Conservation (phyloP, 2,888 invertebrate genomes). For the Pterostichus madidus region DNA sequence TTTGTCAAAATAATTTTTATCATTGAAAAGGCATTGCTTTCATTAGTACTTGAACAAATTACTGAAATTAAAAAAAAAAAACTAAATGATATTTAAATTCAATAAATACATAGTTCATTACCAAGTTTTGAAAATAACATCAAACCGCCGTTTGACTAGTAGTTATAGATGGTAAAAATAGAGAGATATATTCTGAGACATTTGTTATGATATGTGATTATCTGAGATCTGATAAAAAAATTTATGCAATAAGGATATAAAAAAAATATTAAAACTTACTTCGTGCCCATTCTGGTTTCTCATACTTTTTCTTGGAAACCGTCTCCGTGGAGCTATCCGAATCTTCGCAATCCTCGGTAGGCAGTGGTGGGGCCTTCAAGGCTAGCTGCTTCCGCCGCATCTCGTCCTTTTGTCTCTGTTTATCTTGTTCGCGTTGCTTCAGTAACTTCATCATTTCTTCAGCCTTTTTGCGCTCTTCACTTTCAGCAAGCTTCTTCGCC, state of each 20-base stretch:
- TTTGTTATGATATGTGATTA: too few relatives aligned
- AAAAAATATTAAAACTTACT: constrained; percentile 72
- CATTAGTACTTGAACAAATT: too few relatives aligned
- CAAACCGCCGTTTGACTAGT: too few relatives aligned
- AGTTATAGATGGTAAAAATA: too few relatives aligned
- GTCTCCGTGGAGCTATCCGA: constrained; percentile 77
- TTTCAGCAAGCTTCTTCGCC: constrained; percentile 77
- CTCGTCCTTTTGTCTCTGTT: constrained; percentile 70
- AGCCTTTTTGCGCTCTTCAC: constrained; percentile 73
- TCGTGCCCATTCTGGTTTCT: constrained; percentile 77
- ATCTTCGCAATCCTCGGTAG: constrained; percentile 80
- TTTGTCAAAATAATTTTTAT: too few relatives aligned
- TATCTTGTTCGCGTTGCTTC: constrained; percentile 74
- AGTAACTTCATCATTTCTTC: constrained; percentile 72
- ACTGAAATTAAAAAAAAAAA: too few relatives aligned
- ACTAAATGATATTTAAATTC: too few relatives aligned
- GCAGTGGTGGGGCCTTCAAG: constrained; percentile 77
- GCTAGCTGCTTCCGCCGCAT: constrained; percentile 74
- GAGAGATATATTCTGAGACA: too few relatives aligned
- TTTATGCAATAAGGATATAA: constrained; percentile 19
- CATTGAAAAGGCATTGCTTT: too few relatives aligned
- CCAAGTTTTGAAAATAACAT: too few relatives aligned
- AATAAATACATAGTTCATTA: too few relatives aligned
- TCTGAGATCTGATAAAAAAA: not conserved
- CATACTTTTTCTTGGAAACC: constrained; percentile 72